Conservation (phyloP, 1,140 invertebrate species). For the Drosophila fuyamai region DNA sequence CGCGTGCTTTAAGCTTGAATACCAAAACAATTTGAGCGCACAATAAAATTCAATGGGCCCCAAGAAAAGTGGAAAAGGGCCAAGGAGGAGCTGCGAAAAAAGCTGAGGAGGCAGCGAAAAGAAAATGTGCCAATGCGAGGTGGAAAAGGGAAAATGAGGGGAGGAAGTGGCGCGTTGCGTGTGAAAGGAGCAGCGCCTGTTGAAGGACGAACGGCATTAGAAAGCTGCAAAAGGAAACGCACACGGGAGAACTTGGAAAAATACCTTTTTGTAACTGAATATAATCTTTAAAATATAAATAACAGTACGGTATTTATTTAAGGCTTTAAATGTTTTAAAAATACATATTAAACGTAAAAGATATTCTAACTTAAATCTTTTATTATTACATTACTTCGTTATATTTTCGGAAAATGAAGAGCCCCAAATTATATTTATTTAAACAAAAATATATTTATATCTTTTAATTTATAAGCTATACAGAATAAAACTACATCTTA, state of each 20-base stretch:
- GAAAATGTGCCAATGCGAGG: conserved; percentile 66
- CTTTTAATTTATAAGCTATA: no score
- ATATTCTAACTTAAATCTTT: no score
- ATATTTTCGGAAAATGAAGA: no score
- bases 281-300: no score
- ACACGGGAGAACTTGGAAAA: conserved; percentile 20
- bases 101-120: conserved; percentile 58
- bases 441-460: no score
- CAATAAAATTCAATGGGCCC: conserved; percentile 80
- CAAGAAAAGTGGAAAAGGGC: conserved; percentile 39
- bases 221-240: conserved; percentile 64
- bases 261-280: no score
- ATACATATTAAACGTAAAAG: no score
- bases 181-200: conserved; percentile 77
- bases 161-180: conserved; percentile 55
- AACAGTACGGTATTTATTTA: no score
- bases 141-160: conserved; percentile 18
- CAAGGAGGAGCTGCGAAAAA: conserved; percentile 19
- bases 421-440: no score
- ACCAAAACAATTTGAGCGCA: conserved; percentile 81
- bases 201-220: conserved; percentile 76
- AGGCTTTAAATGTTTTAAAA: no score
- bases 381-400: no score
- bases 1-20: conserved; percentile 82
- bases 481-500: no score